Conservation (phyloP, 2,888 invertebrate genomes). For the Caenorhabditis doughertyi region DNA sequence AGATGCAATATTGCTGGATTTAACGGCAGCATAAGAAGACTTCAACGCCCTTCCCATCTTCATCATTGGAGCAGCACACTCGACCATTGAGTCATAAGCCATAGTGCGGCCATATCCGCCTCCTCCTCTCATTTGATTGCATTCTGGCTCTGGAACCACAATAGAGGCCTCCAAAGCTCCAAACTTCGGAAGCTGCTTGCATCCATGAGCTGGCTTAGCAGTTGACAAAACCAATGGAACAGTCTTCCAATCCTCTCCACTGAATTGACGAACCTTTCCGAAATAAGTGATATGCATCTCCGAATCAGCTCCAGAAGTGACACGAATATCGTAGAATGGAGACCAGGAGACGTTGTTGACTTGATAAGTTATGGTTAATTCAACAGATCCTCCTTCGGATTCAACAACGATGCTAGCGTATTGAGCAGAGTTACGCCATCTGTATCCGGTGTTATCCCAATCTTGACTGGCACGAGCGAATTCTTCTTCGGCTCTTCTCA, state of each 20-base stretch:
- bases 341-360: conserved; percentile 74
- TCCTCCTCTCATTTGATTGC: neutral
- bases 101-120: neutral
- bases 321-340: conserved; percentile 75
- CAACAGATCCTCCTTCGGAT: conserved; percentile 36
- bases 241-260: conserved; percentile 83
- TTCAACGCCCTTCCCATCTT: conserved; percentile 13
- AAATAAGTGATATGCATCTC: conserved; percentile 80
- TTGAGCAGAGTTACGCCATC: conserved; percentile 51
- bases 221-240: conserved; percentile 66
- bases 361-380: conserved; percentile 64
- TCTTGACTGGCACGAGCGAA: conserved; percentile 46
- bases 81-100: neutral
- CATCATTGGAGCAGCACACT: conserved; percentile 20
- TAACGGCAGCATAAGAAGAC: conserved; percentile 15
- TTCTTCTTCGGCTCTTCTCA: conserved; percentile 50
- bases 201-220: conserved; percentile 53
- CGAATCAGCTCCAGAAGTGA: conserved; percentile 60
- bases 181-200: conserved; percentile 49
- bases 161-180: conserved; percentile 62
- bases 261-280: conserved; percentile 83
- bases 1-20: conserved; percentile 46
- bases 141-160: conserved; percentile 27
- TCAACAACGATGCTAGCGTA: conserved; percentile 58
- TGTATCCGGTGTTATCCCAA: conserved; percentile 57